Evolutionary conservation across 2,888 invertebrate species (phyloP).

Genomic region (Morpho helenor): DNA sequence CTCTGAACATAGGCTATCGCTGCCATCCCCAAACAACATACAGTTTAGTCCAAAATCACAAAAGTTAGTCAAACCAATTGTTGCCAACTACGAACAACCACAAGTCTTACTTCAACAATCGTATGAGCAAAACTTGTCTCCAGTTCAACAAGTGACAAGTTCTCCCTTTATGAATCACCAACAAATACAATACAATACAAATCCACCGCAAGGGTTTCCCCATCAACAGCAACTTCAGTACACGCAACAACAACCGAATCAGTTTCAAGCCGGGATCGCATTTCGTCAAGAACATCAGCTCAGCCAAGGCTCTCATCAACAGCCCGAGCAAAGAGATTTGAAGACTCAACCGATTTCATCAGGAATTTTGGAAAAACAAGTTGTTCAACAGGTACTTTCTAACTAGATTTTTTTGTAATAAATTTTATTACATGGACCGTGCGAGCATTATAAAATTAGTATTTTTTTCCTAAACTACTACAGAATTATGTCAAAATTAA

Average conservation of each 20-base stretch:
- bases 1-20: conserved; percentile 47
- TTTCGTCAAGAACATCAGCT: conserved; percentile 22
- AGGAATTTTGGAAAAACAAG: conserved; percentile 30
- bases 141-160: conserved; percentile 15
- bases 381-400: conserved; percentile 21
- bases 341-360: conserved; percentile 15
- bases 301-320: conserved; percentile 21
- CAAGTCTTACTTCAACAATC: conserved; percentile 22
- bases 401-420: background rate
- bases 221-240: conserved; percentile 24
- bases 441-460: no score
- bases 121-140: conserved; percentile 21
- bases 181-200: conserved; percentile 20
- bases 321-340: conserved; percentile 27
- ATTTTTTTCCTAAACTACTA: no score
- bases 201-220: conserved; percentile 17
- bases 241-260: conserved; percentile 25
- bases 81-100: conserved; percentile 21
- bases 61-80: conserved; percentile 23
- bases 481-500: no score
- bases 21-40: conserved; percentile 34
- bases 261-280: conserved; percentile 24
- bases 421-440: no score
- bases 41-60: conserved; percentile 33
- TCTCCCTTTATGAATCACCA: conserved; percentile 6